Evolutionary conservation across 1,140 invertebrate genomes (phyloP).

Genomic region (Habropoda laboriosa): DNA sequence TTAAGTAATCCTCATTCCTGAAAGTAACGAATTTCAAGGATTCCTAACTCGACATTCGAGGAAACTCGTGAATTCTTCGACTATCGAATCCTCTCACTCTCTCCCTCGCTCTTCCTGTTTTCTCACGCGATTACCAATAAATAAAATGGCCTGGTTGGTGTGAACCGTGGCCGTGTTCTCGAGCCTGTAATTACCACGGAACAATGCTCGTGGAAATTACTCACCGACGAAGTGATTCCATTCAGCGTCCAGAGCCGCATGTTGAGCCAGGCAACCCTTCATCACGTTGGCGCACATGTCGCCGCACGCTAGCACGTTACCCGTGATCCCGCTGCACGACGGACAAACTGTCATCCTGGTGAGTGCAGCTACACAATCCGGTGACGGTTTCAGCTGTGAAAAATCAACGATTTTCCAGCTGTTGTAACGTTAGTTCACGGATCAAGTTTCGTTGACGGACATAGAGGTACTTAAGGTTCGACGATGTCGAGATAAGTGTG

Average conservation of each 20-base stretch:
- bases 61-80: background rate
- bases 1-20: no score
- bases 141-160: background rate
- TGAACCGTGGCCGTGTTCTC: background rate
- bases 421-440: background rate
- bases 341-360: conserved; percentile 94
- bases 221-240: conserved; percentile 97
- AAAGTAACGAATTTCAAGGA: no score
- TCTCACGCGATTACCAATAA: background rate
- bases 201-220: conserved; percentile 70
- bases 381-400: conserved; percentile 75
- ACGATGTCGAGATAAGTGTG: no score
- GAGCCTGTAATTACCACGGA: background rate
- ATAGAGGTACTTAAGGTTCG: background rate
- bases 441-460: background rate
- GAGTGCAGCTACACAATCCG: conserved; percentile 89
- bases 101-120: background rate
- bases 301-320: conserved; percentile 89
- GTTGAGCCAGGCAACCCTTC: conserved; percentile 93
- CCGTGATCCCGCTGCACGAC: conserved; percentile 88
- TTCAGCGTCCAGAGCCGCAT: conserved; percentile 90
- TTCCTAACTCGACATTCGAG: background rate
- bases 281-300: conserved; percentile 95
- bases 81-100: no score
- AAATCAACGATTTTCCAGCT: conserved; percentile 6